Evolutionary conservation across 2,113 vertebrate genomes (phyloP), one percentile per base, ranked within the genome.

Genomic region (Callocephalon fimbriatum): DNA sequence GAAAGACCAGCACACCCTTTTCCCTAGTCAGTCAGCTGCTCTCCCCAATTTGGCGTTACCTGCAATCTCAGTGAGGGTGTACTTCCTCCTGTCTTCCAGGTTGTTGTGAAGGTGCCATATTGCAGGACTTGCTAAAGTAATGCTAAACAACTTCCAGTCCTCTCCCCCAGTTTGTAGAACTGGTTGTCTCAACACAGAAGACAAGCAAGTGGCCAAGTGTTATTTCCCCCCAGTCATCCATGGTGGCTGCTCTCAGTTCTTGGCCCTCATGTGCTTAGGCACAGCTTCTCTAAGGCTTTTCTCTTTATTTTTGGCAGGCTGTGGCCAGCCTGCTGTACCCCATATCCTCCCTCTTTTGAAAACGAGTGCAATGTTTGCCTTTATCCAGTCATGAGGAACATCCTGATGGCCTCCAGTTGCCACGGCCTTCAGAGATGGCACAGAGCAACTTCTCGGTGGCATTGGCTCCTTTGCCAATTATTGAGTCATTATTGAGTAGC

Each of bases 391-490:
- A 29, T 37, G 23, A 18, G 61, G 61, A 81, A 6, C 26, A 44
- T 62, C n/a, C 38, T 65, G 16, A 29, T 47, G 40, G 22, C 22
- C 51, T 88, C 58, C 16, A 20, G 15, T n/a, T 85, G 38, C 68
- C 25, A 2, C 10, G 50, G 56, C 59, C 42, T 84, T 76, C 68
- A 80, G 44, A 77, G 26, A 51, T 4, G 19, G 31, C 12, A 47
- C n/a, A 3, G n/a, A 35, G n/a, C 67, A 61, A 10, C 21, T 21
- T 47, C 18, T 29, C 1, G 1, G 38, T 75, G 71, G 37, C 9
- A 12, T 14, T 0, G 0, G 6, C 29, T 80, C 26, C 21, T 31
- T 66, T 56, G 9, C 0, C 40, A 40, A 40, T 40, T 40, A 40
- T 40, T 40, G 40, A 0, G 47, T 29, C 1, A 3, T 23, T 54